These are phyloP conservation scores for Linnaemya vulpina DNA, from an alignment of 2,888 invertebrate species.

Conservation along the genomic window DNA sequence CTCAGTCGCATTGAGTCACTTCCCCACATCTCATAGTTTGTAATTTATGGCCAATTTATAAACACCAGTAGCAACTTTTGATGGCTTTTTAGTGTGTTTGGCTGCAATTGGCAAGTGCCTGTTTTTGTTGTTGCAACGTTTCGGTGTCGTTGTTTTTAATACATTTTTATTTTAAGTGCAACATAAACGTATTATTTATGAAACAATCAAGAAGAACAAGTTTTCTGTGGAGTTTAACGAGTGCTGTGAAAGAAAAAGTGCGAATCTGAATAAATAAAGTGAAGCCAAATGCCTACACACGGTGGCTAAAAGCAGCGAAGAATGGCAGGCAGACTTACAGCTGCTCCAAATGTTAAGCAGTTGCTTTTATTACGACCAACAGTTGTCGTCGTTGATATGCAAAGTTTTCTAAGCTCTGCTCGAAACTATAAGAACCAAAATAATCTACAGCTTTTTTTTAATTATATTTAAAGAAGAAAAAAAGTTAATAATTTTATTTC, in stretches of 20 bases:
- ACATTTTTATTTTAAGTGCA: constrained; percentile 53
- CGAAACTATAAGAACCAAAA: background rate
- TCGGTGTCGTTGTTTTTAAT: constrained; percentile 35
- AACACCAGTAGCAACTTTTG: constrained; percentile 69
- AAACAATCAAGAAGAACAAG: constrained; percentile 72
- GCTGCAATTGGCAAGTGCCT: constrained; percentile 1
- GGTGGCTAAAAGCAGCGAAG: background rate
- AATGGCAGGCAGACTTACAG: background rate
- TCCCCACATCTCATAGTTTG: constrained; percentile 69
- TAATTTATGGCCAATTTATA: constrained; percentile 71
- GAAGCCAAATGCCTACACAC: background rate
- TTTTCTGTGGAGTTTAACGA: constrained; percentile 26
- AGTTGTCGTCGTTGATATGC: constrained; percentile 32
- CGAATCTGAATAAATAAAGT: constrained; percentile 8
- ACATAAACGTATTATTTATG: constrained; percentile 72
- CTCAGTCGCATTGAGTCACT: constrained; percentile 22
- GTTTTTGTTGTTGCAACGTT: constrained; percentile 29
- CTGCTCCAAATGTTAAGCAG: background rate
- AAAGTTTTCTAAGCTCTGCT: background rate
- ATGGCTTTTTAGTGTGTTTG: constrained; percentile 44
- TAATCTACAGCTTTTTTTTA: background rate
- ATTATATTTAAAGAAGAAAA: background rate
- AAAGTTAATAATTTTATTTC: constrained; percentile 17
- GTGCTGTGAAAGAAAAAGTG: constrained; percentile 6
- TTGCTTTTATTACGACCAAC: background rate